Conservation (phyloP, 2,113 vertebrate genomes). For the Eulemur macaco region DNA sequence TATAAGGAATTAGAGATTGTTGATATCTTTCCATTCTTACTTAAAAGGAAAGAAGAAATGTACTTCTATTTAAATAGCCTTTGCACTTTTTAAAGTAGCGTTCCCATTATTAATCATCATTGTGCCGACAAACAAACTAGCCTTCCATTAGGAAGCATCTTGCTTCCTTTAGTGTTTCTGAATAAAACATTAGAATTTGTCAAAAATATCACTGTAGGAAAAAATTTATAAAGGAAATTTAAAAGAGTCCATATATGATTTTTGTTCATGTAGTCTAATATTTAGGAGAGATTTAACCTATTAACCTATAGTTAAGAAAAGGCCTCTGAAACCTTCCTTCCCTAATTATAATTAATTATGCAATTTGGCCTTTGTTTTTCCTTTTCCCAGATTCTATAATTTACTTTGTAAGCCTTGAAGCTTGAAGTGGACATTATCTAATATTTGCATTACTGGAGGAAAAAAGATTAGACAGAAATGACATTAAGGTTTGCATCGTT, state of each 20-base stretch:
- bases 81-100: constrained; percentile 53
- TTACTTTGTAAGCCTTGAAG: constrained; percentile 7
- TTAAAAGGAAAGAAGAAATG: constrained; percentile 36
- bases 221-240: background rate
- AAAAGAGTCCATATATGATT: background rate
- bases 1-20: constrained; percentile 60
- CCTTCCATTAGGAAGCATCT: background rate
- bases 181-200: background rate
- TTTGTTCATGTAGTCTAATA: background rate
- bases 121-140: accelerated
- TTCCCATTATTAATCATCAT: constrained; percentile 24
- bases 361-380: background rate
- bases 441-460: background rate
- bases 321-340: background rate
- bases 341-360: background rate
- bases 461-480: background rate
- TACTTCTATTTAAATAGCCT: constrained; percentile 65
- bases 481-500: background rate
- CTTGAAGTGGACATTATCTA: background rate
- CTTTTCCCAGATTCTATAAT: background rate
- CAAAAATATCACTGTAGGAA: background rate
- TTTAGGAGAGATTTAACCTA: background rate
- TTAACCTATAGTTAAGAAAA: background rate
- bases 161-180: background rate
- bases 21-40: constrained; percentile 31